Evolutionary conservation across 2,113 vertebrate genomes (phyloP), one percentile per base, ranked within the genome.

Genomic region (Clarias gariepinus): DNA sequence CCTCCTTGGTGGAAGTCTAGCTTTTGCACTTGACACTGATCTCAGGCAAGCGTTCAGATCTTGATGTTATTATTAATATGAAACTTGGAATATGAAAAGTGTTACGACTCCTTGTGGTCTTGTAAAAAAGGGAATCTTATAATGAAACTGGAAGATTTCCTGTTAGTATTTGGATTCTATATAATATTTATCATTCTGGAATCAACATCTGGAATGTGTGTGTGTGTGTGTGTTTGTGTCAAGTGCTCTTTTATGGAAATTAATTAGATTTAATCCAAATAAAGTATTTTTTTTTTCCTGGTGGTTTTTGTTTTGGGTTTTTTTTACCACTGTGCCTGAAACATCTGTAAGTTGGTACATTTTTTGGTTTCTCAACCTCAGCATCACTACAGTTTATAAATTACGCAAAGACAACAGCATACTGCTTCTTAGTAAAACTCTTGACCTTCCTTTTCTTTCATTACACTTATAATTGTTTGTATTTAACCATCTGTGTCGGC

Each of bases 1-100:
- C 90, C 55, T 85, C 78, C 53, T 82, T 21, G 47, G 71, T 77
- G 18, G 30, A 86, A 73, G 73, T 58, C 47, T 25, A 10, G 13
- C 15, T 57, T 23, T 55, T 76, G 82, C 74, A n/a, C 53, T 86
- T 69, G 47, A 88, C 83, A 87, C 86, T 74, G 86, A 88, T 90
- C 73, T 66, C 61, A 61, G 74, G 77, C 36, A 25, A 52, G 21
- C 28, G 1, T 30, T 78, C 76, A 57, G 52, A 19, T 78, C 52
- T 78, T 30, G 12, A 78, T 57, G 25, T 18, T 18, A 52, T 52
- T 52, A 76, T 76, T 55, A 28, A 28, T 28, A 25, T 55, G n/a
- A 4, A 53, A 41, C 9, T 3, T 21, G 10, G 21, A 12, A 12
- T 25, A 25, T 25, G 12, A 21, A 63, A 36, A 21, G 16, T 21